phyloP scores from a whole-genome alignment of 2,113 vertebrate species.

The Paradoxurus hermaphroditus region DNA sequence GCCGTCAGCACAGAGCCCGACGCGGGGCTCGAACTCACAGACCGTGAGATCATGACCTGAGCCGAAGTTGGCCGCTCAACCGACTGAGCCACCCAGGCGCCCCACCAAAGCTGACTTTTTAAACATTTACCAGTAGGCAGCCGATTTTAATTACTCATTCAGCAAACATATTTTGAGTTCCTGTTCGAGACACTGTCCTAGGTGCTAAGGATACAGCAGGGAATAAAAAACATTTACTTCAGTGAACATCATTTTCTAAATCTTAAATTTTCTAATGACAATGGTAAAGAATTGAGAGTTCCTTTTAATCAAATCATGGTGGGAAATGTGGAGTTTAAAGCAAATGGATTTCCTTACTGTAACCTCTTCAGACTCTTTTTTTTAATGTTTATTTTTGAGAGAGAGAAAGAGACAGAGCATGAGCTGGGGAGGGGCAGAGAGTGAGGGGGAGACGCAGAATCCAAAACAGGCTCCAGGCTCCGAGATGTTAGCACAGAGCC shows the following conservation, averaged over 20 bases:
- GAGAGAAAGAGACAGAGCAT: too few relatives aligned
- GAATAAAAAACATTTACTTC: background rate
- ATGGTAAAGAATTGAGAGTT: background rate
- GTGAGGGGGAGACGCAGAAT: too few relatives aligned
- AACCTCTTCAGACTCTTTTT: background rate
- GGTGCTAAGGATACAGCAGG: background rate
- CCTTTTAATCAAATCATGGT: background rate
- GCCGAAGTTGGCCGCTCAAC: too few relatives aligned
- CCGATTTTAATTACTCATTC: conserved; percentile 8
- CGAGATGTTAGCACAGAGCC: too few relatives aligned
- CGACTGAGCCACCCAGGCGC: too few relatives aligned
- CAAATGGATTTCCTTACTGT: background rate
- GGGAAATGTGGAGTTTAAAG: background rate
- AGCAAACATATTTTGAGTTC: background rate
- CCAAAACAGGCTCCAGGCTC: too few relatives aligned
- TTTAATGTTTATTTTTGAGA: too few relatives aligned
- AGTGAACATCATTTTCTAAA: background rate
- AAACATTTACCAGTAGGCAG: background rate
- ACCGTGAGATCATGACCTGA: too few relatives aligned
- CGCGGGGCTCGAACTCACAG: too few relatives aligned
- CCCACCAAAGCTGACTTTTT: background rate
- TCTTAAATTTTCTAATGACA: background rate
- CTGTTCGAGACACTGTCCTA: background rate
- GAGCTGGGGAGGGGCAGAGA: too few relatives aligned
- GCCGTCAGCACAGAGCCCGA: too few relatives aligned